phyloP scores from a whole-genome alignment of 35 echinoderm and acorn worm species.

The Lytechinus pictus region DNA sequence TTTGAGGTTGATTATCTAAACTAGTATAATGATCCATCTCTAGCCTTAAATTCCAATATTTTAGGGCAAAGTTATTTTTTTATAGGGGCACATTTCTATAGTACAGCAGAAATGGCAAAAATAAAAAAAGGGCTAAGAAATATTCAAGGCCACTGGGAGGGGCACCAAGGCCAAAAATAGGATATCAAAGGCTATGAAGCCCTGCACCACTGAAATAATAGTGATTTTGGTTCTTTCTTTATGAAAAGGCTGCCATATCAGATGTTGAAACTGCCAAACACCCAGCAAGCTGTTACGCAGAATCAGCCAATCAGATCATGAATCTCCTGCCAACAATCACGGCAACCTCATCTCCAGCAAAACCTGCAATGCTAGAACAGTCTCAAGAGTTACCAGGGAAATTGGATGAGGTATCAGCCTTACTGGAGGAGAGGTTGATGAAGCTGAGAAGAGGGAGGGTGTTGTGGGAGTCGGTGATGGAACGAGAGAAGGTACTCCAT shows the following conservation, averaged over 20 bases:
- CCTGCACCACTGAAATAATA: not conserved
- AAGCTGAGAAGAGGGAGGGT: constrained; percentile 54
- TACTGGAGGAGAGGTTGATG: constrained; percentile 56
- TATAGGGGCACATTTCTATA: too few species aligned
- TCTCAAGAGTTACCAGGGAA: not conserved
- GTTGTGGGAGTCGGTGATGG: constrained; percentile 54
- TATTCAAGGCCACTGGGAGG: too few species aligned
- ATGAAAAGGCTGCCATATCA: not conserved
- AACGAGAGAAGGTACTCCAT: constrained; percentile 50
- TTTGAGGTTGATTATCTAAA: too few species aligned
- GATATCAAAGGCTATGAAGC: too few species aligned
- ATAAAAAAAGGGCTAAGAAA: too few species aligned
- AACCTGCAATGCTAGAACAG: not conserved
- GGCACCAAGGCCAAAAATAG: too few species aligned
- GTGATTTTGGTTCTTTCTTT: not conserved
- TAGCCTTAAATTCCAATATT: too few species aligned
- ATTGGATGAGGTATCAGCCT: not conserved
- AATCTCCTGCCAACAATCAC: constrained; percentile 47
- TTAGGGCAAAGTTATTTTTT: too few species aligned
- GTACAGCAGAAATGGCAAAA: too few species aligned
- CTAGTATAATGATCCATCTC: too few species aligned
- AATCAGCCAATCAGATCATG: constrained; percentile 21
- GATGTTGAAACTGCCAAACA: constrained; percentile 54
- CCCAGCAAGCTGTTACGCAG: constrained; percentile 28
- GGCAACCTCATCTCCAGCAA: constrained; percentile 15